Evolutionary conservation across 2,888 invertebrate species (phyloP).

Genomic region (Eutolmus rufibarbis): DNA sequence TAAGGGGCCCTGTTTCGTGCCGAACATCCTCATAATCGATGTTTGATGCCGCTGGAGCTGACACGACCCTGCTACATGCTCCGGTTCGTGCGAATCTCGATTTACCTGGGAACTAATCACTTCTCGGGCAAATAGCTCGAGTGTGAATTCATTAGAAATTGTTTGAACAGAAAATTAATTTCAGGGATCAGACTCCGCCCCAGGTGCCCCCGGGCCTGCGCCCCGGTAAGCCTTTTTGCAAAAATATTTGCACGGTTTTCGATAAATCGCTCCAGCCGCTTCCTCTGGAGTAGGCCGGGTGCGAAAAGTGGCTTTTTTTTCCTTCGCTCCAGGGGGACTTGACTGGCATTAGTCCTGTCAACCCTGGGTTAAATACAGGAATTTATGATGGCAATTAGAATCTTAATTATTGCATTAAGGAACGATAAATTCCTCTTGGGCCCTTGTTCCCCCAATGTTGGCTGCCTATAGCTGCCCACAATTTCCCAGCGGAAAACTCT

Average conservation of each 20-base stretch:
- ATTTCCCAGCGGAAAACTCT: constrained; percentile 25
- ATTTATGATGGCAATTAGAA: constrained; percentile 42
- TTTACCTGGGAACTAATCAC: constrained; percentile 2
- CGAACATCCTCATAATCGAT: constrained; percentile 9
- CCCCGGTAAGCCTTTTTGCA: neutral
- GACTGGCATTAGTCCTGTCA: constrained; percentile 36
- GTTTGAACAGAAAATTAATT: constrained; percentile 26
- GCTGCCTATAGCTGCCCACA: constrained; percentile 6
- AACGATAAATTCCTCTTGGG: constrained; percentile 27
- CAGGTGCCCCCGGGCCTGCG: neutral
- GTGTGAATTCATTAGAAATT: constrained; percentile 16
- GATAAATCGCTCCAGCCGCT: neutral
- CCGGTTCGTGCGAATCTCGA: neutral
- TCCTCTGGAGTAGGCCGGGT: neutral
- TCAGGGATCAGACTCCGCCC: neutral
- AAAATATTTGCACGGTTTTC: constrained; percentile 30
- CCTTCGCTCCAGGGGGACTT: neutral
- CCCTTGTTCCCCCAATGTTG: neutral
- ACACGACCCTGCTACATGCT: neutral
- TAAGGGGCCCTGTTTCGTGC: neutral
- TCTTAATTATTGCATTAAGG: constrained; percentile 42
- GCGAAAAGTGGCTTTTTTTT: neutral
- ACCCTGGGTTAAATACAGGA: constrained; percentile 36
- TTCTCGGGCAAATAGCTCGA: neutral
- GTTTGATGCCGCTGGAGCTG: neutral